Conservation (phyloP, 2,888 invertebrate species). For the Caenorhabditis doughertyi region DNA sequence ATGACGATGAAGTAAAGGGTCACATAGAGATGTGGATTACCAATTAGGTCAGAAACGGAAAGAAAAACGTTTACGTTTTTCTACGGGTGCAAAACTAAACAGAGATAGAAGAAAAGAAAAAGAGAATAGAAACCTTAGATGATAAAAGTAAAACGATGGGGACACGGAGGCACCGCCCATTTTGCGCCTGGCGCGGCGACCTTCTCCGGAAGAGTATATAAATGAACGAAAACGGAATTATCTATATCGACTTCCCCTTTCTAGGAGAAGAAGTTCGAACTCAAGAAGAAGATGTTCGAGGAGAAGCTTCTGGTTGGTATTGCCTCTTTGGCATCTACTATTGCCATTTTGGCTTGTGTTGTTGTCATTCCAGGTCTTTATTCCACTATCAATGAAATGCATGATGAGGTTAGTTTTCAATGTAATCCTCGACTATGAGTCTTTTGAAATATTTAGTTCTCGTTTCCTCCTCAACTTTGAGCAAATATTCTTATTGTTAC, state of each 20-base stretch:
- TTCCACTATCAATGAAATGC: constrained; percentile 78
- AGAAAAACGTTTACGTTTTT: constrained; percentile 60
- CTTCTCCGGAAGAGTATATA: constrained; percentile 62
- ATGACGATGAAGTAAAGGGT: constrained; percentile 11
- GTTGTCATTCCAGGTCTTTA: constrained; percentile 80
- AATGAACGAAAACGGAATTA: constrained; percentile 11
- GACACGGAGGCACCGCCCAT: constrained; percentile 48
- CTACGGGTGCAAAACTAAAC: constrained; percentile 51
- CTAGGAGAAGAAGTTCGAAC: constrained; percentile 28
- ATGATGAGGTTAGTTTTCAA: constrained; percentile 66
- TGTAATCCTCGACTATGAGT: not conserved
- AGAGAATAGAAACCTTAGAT: constrained; percentile 43
- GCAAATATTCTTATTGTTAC: not conserved
- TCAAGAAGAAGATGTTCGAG: constrained; percentile 70
- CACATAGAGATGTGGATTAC: constrained; percentile 26
- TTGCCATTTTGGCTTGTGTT: constrained; percentile 74
- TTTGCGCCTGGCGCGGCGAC: constrained; percentile 59
- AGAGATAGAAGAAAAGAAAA: not conserved
- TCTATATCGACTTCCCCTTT: constrained; percentile 29
- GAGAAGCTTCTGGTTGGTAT: constrained; percentile 75
- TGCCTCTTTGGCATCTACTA: constrained; percentile 71
- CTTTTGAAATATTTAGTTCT: not conserved
- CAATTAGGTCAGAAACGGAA: constrained; percentile 62
- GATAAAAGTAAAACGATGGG: constrained; percentile 55
- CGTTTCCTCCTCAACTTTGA: not conserved